A percentile compares a stretch with the other conserved stretches of the same genome.
phyloP scores from a whole-genome alignment of 2,797 vertebrate genomes.

The Halcyon smyrnensis region DNA sequence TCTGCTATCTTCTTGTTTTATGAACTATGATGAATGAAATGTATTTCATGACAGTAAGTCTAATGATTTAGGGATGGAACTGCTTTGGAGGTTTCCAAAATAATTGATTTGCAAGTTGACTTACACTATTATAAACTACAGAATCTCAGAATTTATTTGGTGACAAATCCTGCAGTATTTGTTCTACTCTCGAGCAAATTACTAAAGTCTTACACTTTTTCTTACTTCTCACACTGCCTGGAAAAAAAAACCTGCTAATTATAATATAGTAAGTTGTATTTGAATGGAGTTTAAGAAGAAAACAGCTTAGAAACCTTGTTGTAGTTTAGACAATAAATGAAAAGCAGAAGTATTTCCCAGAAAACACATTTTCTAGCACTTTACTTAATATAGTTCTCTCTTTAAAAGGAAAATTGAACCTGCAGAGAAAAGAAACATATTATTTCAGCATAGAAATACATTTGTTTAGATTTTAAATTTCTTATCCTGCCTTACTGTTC shows the following conservation, averaged over 20 bases:
- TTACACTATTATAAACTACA: background rate
- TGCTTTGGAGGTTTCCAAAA: background rate
- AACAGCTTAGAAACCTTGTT: background rate
- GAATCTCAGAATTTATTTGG: background rate
- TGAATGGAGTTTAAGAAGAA: background rate
- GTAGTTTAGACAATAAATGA: background rate
- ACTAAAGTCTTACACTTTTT: background rate
- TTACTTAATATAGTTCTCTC: background rate
- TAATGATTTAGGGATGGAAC: background rate
- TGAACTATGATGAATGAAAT: background rate
- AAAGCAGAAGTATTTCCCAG: background rate
- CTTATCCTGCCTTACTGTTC: background rate
- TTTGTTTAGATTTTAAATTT: background rate
- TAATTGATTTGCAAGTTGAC: background rate
- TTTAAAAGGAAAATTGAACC: background rate
- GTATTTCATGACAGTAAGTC: background rate
- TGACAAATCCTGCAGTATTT: background rate
- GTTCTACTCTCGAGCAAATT: background rate
- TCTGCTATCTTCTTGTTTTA: background rate
- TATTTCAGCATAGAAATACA: background rate
- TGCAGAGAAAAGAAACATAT: background rate
- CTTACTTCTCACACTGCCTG: background rate
- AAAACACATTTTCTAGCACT: background rate
- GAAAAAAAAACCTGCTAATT: background rate
- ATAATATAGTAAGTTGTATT: background rate